These are phyloP conservation scores for Boloria euphrosyne DNA, from an alignment of 2,888 invertebrate genomes.

Conservation along the genomic window DNA sequence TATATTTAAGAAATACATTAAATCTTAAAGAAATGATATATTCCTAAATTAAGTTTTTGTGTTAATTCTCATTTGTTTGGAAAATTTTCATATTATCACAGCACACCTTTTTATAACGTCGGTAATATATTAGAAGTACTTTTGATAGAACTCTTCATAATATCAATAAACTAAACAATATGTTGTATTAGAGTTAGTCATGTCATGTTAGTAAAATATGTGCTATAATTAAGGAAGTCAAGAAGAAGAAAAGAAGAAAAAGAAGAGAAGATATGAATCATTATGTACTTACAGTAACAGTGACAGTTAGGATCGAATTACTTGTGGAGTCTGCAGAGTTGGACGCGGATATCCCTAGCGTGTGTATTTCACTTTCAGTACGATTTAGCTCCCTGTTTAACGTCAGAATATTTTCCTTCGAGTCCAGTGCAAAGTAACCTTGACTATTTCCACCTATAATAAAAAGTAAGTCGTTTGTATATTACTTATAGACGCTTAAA, in stretches of 20 bases:
- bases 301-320: conserved; percentile 64
- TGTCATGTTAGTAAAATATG: no score
- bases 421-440: conserved; percentile 62
- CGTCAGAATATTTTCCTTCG: conserved; percentile 57
- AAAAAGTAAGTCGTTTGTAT: neutral
- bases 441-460: conserved; percentile 60
- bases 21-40: no score
- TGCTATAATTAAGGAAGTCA: no score
- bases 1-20: neutral
- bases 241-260: neutral
- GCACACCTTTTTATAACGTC: no score
- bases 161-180: no score
- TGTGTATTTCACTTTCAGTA: conserved; percentile 58
- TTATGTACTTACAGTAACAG: conserved; percentile 64
- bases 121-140: no score
- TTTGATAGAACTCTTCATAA: no score
- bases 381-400: conserved; percentile 70
- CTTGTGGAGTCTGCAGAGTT: conserved; percentile 57
- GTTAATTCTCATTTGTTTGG: no score
- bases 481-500: no score
- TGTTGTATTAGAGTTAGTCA: no score
- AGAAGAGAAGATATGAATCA: conserved; percentile 1
- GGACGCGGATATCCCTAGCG: conserved; percentile 75
- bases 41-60: no score
- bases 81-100: no score